Evolutionary conservation across 2,797 vertebrate genomes (phyloP).

Genomic region (Gambusia yucatana): DNA sequence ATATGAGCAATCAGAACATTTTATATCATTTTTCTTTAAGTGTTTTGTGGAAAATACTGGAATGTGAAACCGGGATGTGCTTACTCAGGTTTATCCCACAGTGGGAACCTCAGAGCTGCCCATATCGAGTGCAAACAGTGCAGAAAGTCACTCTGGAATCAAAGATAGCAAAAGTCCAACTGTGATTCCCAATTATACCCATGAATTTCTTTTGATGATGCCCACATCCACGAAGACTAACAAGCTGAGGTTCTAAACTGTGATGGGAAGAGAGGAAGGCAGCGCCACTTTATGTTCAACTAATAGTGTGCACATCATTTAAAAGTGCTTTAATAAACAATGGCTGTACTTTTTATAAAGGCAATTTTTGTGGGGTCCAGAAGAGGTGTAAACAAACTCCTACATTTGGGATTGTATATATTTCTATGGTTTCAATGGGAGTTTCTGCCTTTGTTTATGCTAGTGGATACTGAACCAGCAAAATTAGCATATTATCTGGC

Average conservation of each 20-base stretch:
- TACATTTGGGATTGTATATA: neutral
- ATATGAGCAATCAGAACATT: neutral
- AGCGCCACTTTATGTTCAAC: neutral
- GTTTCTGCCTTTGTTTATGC: neutral
- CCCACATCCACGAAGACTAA: neutral
- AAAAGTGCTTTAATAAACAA: neutral
- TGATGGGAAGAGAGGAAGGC: neutral
- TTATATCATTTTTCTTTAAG: neutral
- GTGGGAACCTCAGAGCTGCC: neutral
- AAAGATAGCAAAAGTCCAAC: neutral
- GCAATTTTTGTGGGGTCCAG: neutral
- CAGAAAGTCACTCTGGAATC: neutral
- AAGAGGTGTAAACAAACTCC: neutral
- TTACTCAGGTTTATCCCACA: neutral
- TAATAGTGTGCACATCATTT: neutral
- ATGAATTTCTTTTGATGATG: neutral
- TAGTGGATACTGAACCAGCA: neutral
- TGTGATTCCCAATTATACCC: neutral
- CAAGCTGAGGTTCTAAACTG: neutral
- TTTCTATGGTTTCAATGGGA: neutral
- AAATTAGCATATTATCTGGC: neutral
- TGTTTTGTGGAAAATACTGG: neutral
- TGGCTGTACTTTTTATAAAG: neutral
- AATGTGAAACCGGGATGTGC: neutral
- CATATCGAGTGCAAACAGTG: neutral